Evolutionary conservation across 2,888 invertebrate genomes (phyloP).

Genomic region (Meta bourneti): DNA sequence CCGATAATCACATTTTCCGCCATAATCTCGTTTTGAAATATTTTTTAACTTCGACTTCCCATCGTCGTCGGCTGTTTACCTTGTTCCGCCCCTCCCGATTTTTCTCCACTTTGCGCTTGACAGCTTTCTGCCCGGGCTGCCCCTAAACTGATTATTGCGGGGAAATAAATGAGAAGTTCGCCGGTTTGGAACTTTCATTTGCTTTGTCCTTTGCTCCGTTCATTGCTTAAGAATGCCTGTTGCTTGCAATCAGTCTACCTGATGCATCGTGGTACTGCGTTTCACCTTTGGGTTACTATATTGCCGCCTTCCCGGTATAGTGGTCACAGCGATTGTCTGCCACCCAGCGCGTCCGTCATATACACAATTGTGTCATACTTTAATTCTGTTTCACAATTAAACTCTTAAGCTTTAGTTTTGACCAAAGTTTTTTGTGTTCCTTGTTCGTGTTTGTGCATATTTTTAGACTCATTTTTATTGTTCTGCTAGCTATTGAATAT

Average conservation of each 20-base stretch:
- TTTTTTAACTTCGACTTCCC: background rate
- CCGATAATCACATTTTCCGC: constrained; percentile 19
- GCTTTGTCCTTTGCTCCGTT: background rate
- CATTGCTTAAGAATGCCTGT: background rate
- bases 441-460: no score
- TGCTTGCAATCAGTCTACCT: background rate
- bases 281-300: no score
- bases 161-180: background rate
- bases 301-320: no score
- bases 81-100: background rate
- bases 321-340: no score
- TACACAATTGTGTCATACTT: no score
- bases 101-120: background rate
- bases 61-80: constrained; percentile 11
- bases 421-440: no score
- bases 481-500: no score
- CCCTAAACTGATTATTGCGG: constrained; percentile 3
- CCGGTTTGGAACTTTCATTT: background rate
- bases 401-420: no score
- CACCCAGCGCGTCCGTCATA: no score
- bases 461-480: no score
- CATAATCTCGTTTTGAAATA: constrained; percentile 14
- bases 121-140: background rate
- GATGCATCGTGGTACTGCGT: background rate
- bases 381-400: no score